Base-by-base conservation (phyloP, 2,113 vertebrate species). In the Agapornis roseicollis region DNA sequence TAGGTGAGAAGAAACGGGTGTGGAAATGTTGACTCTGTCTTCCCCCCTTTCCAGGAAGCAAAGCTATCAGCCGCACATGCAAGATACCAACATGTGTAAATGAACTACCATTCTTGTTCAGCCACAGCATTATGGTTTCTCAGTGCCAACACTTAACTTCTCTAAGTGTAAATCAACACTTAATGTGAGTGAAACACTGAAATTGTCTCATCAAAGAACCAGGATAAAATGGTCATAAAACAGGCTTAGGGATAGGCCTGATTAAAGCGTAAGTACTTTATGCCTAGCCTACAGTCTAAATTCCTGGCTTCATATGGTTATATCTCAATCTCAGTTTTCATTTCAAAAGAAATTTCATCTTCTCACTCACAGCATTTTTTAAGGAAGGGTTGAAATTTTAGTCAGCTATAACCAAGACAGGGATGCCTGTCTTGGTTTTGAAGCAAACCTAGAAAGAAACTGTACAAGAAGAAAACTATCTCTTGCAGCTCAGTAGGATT, bases 341-440 rank as follows among this genome's bases (percentile, higher is more conserved):
- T 91, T 88, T 96, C 60, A 90, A 90, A 85, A 83, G 74, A 91
- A 90, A 94, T 83, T 80, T 79, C 37, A 31, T 68, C 52, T 89
- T 87, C 60, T 88, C 17, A 39, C 29, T 86, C 63, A 22, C 52
- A 4, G 3, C 27, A 14, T 35, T 73, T 88, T 87, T 78, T 50
- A 86, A 92, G 61, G 56, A 80, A 91, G 39, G 7, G 25, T n/a
- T 89, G 85, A 89, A 93, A 91, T 68, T 39, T 3, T 13, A 89
- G 29, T 27, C 49, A 73, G 16, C 52, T 72, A 46, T 85, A 93
- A 77, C 63, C 49, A 76, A 37, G 1, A 2, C 19, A 63, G 17
- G 4, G 25, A 78, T 50, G n/a, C 46, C n/a, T 58, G 23, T 27
- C 58, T 93, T 71, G 23, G 42, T 88, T 95, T 91, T 85, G 35